A percentile compares a stretch with the other conserved stretches of the same genome.
Conservation (phyloP, 2,113 vertebrate species). For the Penelope pileata region DNA sequence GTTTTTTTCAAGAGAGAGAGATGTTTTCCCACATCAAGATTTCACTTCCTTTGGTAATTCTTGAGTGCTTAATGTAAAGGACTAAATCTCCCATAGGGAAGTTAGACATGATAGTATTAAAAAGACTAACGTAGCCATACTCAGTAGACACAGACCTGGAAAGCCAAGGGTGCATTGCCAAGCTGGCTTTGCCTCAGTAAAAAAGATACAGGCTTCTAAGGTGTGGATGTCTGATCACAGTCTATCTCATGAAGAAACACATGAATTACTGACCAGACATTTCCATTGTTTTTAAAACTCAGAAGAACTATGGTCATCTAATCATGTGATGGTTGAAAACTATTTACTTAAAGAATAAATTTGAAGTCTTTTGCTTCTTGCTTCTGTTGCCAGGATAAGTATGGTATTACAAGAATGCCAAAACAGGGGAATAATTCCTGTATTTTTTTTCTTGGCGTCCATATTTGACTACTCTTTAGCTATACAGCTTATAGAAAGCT, state of each 20-base stretch:
- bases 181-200: not conserved
- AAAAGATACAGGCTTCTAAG: not conserved
- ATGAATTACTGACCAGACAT: not conserved
- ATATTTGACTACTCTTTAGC: not conserved
- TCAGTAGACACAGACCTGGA: not conserved
- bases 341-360: conserved; percentile 12
- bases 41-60: not conserved
- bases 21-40: not conserved
- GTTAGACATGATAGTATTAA: not conserved
- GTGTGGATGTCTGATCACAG: not conserved
- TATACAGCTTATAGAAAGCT: not conserved
- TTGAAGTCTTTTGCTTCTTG: not conserved
- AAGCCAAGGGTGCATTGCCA: rapidly evolving
- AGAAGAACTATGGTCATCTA: not conserved
- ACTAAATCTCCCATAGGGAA: rapidly evolving
- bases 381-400: not conserved
- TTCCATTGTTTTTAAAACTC: not conserved
- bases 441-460: not conserved
- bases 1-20: not conserved
- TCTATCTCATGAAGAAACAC: not conserved
- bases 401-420: not conserved
- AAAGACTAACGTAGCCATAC: not conserved
- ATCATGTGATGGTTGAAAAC: not conserved
- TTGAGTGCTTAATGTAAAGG: not conserved
- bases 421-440: not conserved